Conservation (phyloP, 1,140 invertebrate genomes). For the Dendrolimus kikuchii region DNA sequence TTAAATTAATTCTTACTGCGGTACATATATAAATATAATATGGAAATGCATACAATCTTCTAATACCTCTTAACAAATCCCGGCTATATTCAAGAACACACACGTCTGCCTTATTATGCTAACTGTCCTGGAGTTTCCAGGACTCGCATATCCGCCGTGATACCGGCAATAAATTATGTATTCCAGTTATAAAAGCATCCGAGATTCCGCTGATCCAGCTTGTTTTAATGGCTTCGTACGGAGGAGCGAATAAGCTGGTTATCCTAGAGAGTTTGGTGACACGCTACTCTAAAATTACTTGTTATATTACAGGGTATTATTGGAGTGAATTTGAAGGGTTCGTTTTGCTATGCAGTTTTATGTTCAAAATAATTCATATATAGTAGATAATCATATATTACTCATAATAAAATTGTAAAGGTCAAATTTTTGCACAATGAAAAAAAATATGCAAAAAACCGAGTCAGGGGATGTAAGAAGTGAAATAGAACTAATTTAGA, state of each 20-base stretch:
- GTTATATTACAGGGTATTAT: too few species aligned
- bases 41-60: neutral
- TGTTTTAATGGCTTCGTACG: slow-evolving; percentile 48
- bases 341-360: too few species aligned
- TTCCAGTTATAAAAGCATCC: slow-evolving; percentile 57
- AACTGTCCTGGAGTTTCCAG: slow-evolving; percentile 1
- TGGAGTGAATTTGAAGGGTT: too few species aligned
- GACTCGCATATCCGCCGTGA: slow-evolving; percentile 9
- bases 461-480: too few species aligned
- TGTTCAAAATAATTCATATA: too few species aligned
- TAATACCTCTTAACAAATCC: neutral
- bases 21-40: neutral
- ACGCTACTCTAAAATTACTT: neutral
- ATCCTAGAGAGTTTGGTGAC: neutral
- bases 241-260: slow-evolving; percentile 14
- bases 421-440: too few species aligned
- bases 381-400: too few species aligned
- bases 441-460: too few species aligned
- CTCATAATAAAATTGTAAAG: too few species aligned
- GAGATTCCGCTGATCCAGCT: slow-evolving; percentile 50
- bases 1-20: slow-evolving; percentile 9
- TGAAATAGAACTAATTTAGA: too few species aligned
- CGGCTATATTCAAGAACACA: neutral
- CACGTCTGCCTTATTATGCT: neutral
- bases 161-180: slow-evolving; percentile 51